A percentile compares a stretch with the other conserved stretches of the same genome.
Conservation (phyloP, 1,140 invertebrate genomes). For the Apis dorsata region DNA sequence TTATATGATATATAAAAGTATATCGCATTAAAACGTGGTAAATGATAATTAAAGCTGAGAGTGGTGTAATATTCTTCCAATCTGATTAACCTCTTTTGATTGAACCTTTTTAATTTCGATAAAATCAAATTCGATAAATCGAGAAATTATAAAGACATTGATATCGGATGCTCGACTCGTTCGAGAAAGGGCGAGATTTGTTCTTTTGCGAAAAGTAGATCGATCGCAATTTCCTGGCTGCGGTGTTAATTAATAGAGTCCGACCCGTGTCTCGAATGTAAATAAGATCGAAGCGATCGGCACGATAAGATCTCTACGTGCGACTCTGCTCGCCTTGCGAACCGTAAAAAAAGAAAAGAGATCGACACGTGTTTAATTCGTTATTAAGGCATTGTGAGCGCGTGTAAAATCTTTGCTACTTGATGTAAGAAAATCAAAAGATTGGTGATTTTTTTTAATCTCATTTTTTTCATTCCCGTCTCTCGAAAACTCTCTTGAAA, state of each 20-base stretch:
- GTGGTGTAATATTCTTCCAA: too few species aligned
- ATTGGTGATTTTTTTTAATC: neutral
- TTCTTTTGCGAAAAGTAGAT: neutral
- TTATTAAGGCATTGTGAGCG: neutral
- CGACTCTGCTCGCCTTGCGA: neutral
- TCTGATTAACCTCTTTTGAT: too few species aligned
- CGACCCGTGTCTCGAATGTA: neutral
- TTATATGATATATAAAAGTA: too few species aligned
- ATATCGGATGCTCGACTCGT: neutral
- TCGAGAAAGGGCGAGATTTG: neutral
- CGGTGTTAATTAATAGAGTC: conserved; percentile 13
- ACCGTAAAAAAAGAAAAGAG: neutral
- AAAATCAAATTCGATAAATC: neutral
- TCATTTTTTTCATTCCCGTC: too few species aligned
- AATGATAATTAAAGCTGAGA: too few species aligned
- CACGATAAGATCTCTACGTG: neutral
- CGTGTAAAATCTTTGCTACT: neutral
- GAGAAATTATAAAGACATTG: neutral
- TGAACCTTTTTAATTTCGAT: neutral
- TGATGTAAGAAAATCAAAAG: neutral
- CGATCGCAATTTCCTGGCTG: neutral
- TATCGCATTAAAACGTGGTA: too few species aligned
- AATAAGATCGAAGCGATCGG: conserved; percentile 7
- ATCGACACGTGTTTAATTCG: neutral
- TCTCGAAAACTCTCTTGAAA: too few species aligned